Percentiles rank a stretch among this genome's conserved stretches.
These are phyloP conservation scores for Spinus olivaceus DNA, from an alignment of 2,797 vertebrate genomes.

Conservation along the genomic window DNA sequence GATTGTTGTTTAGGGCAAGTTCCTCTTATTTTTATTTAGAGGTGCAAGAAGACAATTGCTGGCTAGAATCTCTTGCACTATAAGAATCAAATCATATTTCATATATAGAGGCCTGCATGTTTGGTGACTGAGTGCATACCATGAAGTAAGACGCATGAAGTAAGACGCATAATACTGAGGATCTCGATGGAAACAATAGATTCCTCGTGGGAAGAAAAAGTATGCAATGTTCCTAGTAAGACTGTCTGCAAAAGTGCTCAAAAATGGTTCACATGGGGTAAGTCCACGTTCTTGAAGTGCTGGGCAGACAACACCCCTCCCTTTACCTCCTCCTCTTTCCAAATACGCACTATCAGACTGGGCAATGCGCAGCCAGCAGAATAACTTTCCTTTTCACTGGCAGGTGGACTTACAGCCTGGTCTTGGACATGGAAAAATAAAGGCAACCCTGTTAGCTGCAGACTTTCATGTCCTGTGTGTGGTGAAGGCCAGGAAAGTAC, in stretches of 20 bases:
- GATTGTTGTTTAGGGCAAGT: background rate
- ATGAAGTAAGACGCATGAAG: background rate
- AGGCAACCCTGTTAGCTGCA: background rate
- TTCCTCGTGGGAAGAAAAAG: background rate
- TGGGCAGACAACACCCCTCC: background rate
- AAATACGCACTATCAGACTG: background rate
- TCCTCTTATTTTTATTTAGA: background rate
- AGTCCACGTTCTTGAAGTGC: background rate
- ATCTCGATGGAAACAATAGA: background rate
- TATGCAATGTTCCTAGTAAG: background rate
- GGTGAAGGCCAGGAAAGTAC: background rate
- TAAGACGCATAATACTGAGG: background rate
- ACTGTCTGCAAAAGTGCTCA: background rate
- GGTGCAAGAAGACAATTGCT: background rate
- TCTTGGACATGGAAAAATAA: background rate
- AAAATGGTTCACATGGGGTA: background rate
- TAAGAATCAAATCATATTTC: background rate
- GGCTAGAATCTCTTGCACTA: background rate
- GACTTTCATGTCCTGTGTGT: background rate
- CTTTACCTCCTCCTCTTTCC: background rate
- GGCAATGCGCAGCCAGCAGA: background rate
- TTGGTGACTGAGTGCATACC: background rate
- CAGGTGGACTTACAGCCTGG: background rate
- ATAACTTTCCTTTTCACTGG: background rate
- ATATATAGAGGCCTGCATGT: background rate